Evolutionary conservation across 2,113 vertebrate species (phyloP).

Genomic region (Meleagris gallopavo): DNA sequence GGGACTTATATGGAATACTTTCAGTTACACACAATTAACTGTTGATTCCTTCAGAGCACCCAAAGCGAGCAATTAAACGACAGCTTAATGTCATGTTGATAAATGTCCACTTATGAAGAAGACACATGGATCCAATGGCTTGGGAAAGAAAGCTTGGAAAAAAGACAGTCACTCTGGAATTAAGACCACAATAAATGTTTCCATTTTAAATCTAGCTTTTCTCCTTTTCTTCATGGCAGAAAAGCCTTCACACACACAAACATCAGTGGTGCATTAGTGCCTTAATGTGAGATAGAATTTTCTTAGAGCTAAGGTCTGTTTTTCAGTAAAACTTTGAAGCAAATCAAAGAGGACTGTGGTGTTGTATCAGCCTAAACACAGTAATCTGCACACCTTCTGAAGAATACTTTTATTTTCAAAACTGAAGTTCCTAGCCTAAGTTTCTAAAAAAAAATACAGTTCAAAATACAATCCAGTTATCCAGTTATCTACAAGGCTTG

Average conservation of each 20-base stretch:
- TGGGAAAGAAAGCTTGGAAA: not conserved
- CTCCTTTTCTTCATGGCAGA: not conserved
- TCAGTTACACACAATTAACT: not conserved
- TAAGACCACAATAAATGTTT: not conserved
- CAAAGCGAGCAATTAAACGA: slow-evolving; percentile 29
- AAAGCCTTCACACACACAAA: not conserved
- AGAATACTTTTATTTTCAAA: not conserved
- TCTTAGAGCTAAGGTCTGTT: not conserved
- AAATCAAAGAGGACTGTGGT: not conserved
- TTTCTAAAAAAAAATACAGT: not conserved
- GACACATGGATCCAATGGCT: not conserved
- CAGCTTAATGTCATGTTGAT: slow-evolving; percentile 34
- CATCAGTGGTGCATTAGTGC: not conserved
- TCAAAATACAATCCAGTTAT: not conserved
- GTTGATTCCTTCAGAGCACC: slow-evolving; percentile 13
- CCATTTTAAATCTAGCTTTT: slow-evolving; percentile 5
- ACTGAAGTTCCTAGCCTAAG: not conserved
- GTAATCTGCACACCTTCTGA: not conserved
- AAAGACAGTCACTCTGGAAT: not conserved
- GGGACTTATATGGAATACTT: slow-evolving; percentile 65
- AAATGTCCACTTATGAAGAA: slow-evolving; percentile 21
- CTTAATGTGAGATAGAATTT: not conserved
- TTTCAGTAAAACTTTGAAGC: not conserved
- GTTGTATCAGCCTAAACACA: not conserved
- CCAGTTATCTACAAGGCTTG: not conserved